phyloP scores from a whole-genome alignment of 2,888 invertebrate genomes.

The Meliscaeva auricollis region DNA sequence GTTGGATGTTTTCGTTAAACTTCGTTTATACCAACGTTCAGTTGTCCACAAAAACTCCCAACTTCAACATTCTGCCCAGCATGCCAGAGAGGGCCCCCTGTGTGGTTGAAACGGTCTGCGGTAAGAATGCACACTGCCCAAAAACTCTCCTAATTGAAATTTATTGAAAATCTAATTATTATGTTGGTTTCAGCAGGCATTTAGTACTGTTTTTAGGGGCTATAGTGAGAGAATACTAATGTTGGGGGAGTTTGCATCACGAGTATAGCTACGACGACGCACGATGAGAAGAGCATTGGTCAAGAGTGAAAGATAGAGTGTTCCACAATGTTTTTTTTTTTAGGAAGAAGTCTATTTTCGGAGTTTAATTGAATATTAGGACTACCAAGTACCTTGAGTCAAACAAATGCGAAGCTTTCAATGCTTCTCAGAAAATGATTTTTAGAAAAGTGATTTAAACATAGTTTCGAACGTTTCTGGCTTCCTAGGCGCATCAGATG shows the following conservation, averaged over 20 bases:
- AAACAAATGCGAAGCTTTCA: no score
- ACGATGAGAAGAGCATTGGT: no score
- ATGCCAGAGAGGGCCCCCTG: not conserved
- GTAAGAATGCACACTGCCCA: conserved; percentile 26
- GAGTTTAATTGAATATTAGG: no score
- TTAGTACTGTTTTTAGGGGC: conserved; percentile 28
- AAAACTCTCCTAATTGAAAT: conserved; percentile 68
- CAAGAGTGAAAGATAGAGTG: no score
- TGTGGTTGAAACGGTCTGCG: conserved; percentile 27
- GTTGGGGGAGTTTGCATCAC: not conserved
- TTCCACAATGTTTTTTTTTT: no score
- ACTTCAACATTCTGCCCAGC: not conserved
- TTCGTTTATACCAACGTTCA: conserved; percentile 6
- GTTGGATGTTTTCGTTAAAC: conserved; percentile 14
- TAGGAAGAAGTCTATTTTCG: no score
- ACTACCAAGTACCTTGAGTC: no score
- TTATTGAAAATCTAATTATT: conserved; percentile 76
- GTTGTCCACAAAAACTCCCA: conserved; percentile 25
- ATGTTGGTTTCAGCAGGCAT: conserved; percentile 49
- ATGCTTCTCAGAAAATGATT: no score
- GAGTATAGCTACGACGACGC: no score
- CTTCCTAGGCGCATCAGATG: no score
- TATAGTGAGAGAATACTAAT: conserved; percentile 8
- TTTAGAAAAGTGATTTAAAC: no score
- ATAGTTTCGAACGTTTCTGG: no score